phyloP scores from a whole-genome alignment of 2,113 vertebrate genomes.

The Blennius ocellaris region DNA sequence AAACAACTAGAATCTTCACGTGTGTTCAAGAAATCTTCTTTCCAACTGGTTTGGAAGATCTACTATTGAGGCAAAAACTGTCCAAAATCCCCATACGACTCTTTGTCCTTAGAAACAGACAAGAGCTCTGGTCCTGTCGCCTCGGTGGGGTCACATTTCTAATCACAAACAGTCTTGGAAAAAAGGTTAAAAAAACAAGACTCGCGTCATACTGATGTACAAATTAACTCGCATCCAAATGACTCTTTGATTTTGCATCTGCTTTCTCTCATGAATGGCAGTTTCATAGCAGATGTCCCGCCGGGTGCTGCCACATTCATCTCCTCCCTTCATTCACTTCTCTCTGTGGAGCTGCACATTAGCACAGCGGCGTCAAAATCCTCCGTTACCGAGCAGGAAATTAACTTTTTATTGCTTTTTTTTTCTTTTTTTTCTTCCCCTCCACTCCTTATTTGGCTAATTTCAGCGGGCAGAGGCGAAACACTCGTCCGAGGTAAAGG shows the following conservation, averaged over 20 bases:
- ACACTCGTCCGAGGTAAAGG: not conserved
- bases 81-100: too few species aligned
- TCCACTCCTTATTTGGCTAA: not conserved
- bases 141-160: slow-evolving; percentile 1
- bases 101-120: too few species aligned
- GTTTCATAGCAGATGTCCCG: slow-evolving; percentile 3
- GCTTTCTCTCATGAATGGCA: slow-evolving; percentile 4
- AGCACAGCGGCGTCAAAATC: slow-evolving; percentile 1
- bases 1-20: too few species aligned
- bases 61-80: too few species aligned
- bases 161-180: not conserved
- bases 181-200: not conserved
- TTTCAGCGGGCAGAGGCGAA: slow-evolving; percentile 11
- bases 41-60: too few species aligned
- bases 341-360: slow-evolving; percentile 44
- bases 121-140: not conserved
- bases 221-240: slow-evolving; percentile 41
- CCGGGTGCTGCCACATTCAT: slow-evolving; percentile 11
- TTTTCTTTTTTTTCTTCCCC: too few species aligned
- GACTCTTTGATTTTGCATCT: slow-evolving; percentile 27
- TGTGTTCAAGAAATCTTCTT: too few species aligned
- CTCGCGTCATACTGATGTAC: slow-evolving; percentile 7
- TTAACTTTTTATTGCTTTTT: slow-evolving; percentile 23
- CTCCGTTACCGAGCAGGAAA: slow-evolving; percentile 46
- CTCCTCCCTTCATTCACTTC: slow-evolving; percentile 16